Evolutionary conservation across 2,113 vertebrate genomes (phyloP).

Genomic region (Cynopterus brachyotis): DNA sequence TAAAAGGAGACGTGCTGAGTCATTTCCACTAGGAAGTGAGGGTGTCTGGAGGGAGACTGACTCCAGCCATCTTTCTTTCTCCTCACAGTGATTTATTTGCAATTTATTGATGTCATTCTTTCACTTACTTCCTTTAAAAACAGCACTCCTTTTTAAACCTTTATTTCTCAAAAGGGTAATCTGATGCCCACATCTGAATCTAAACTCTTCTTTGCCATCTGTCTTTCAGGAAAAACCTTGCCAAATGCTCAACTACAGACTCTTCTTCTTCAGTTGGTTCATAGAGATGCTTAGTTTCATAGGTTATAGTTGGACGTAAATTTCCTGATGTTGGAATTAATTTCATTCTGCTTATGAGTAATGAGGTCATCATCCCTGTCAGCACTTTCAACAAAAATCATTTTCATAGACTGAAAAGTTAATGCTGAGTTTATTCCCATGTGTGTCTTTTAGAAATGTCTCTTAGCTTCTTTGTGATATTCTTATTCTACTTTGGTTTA

Average conservation of each 20-base stretch:
- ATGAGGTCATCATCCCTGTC: neutral
- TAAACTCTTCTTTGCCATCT: neutral
- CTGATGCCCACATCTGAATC: neutral
- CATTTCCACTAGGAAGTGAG: too few species aligned
- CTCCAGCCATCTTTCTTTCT: too few species aligned
- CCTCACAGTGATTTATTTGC: neutral
- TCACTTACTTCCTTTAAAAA: neutral
- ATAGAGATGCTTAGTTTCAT: neutral
- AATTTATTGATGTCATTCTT: neutral
- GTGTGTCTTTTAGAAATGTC: neutral
- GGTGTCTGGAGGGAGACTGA: too few species aligned
- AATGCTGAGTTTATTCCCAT: neutral
- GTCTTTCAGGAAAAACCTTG: neutral
- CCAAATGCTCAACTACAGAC: neutral
- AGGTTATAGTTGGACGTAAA: neutral
- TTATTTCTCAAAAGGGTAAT: neutral
- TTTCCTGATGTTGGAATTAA: neutral
- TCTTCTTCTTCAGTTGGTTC: neutral
- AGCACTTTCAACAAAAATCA: neutral
- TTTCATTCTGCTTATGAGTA: neutral
- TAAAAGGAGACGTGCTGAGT: too few species aligned
- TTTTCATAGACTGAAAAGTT: neutral
- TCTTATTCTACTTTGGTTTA: neutral
- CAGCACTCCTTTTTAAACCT: neutral
- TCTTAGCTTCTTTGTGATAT: neutral